Evolutionary conservation across 2,113 vertebrate species (phyloP).

Genomic region (Oostethus manadensis): DNA sequence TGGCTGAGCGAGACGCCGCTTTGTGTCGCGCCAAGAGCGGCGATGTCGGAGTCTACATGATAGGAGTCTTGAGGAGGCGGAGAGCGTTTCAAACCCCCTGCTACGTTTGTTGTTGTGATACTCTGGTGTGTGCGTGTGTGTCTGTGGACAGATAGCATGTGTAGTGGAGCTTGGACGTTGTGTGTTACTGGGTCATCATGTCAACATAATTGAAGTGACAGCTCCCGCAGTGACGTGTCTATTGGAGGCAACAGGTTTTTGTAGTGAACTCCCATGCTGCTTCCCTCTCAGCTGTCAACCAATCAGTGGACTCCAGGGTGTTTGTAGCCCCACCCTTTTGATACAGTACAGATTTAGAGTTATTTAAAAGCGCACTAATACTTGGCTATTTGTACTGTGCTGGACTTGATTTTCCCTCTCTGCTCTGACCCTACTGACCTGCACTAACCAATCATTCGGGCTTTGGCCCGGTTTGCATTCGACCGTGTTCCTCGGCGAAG

Average conservation of each 20-base stretch:
- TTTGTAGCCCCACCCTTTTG: neutral
- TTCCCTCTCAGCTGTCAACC: slow-evolving; percentile 16
- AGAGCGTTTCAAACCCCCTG: slow-evolving; percentile 40
- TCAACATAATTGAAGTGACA: slow-evolving; percentile 63
- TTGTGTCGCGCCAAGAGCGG: slow-evolving; percentile 45
- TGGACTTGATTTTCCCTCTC: too few species aligned
- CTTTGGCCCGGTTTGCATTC: too few species aligned
- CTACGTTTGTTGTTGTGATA: slow-evolving; percentile 54
- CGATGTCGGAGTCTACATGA: slow-evolving; percentile 31
- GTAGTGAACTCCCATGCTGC: slow-evolving; percentile 19
- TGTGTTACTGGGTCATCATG: slow-evolving; percentile 17
- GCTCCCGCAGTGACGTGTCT: slow-evolving; percentile 53
- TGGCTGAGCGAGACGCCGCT: slow-evolving; percentile 25
- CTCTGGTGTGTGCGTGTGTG: slow-evolving; percentile 10
- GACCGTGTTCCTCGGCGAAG: too few species aligned
- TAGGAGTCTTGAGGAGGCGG: slow-evolving; percentile 47
- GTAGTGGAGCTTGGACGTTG: slow-evolving; percentile 1
- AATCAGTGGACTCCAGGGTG: neutral
- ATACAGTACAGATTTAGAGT: neutral
- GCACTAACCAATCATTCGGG: too few species aligned
- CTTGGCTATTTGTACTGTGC: too few species aligned
- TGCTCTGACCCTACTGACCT: too few species aligned
- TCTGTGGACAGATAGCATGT: neutral
- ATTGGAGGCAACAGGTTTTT: slow-evolving; percentile 50
- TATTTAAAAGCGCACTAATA: too few species aligned